Evolutionary conservation across 2,113 vertebrate species (phyloP).

Genomic region (Ptyas mucosa): DNA sequence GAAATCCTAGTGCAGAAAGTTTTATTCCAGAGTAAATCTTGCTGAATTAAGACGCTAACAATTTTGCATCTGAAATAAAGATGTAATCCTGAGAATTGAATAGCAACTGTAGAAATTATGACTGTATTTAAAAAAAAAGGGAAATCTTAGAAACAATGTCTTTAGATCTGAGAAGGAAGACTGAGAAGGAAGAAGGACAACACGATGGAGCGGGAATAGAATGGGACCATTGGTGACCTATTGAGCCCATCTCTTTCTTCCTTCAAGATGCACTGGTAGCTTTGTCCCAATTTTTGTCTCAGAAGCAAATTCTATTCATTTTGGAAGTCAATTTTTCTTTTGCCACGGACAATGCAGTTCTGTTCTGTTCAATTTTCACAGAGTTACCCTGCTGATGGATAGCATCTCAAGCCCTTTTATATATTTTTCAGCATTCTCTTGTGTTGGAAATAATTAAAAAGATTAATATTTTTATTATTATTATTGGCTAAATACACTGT

Average conservation of each 20-base stretch:
- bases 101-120: background rate
- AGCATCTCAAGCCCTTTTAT: background rate
- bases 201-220: background rate
- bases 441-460: background rate
- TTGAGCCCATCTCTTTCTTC: background rate
- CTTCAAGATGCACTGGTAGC: background rate
- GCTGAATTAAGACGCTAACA: background rate
- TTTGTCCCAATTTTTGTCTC: background rate
- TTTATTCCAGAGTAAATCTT: background rate
- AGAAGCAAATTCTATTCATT: background rate
- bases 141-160: background rate
- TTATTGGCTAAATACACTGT: background rate
- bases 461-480: background rate
- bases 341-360: background rate
- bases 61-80: background rate
- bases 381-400: background rate
- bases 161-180: background rate
- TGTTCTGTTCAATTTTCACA: background rate
- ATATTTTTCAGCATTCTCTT: background rate
- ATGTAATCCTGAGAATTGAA: background rate
- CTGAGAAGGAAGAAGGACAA: background rate
- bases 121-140: background rate
- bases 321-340: background rate
- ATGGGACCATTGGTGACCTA: background rate
- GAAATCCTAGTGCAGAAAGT: background rate